Evolutionary conservation across 2,888 invertebrate genomes (phyloP).

Genomic region (Leucophenga montana): DNA sequence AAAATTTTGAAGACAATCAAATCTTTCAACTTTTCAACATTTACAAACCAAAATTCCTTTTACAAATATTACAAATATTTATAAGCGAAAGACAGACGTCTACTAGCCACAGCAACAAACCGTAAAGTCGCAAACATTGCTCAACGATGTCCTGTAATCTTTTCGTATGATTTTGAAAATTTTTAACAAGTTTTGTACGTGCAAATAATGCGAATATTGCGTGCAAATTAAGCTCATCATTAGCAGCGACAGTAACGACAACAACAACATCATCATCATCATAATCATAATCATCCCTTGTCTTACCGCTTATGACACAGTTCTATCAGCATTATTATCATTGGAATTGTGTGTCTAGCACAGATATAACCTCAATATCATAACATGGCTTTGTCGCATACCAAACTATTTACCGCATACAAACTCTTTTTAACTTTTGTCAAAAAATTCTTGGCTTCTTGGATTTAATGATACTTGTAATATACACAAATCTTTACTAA

Average conservation of each 20-base stretch:
- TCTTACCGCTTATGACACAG: background rate
- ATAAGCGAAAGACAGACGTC: background rate
- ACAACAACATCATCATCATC: conserved; percentile 12
- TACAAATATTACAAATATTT: no score
- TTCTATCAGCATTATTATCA: no score
- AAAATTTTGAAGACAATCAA: no score
- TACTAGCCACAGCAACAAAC: background rate
- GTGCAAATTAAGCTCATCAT: conserved; percentile 38
- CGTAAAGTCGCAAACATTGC: background rate
- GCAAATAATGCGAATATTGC: conserved; percentile 48
- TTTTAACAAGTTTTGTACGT: conserved; percentile 43
- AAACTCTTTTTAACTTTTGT: no score
- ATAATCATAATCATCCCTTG: conserved; percentile 26
- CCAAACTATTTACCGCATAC: no score
- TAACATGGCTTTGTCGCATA: no score
- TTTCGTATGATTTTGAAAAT: conserved; percentile 20
- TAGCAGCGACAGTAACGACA: background rate
- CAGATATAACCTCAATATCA: no score
- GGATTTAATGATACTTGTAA: no score
- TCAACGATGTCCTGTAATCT: conserved; percentile 5
- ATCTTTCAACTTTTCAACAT: no score
- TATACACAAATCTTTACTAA: no score
- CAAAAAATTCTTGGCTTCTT: no score
- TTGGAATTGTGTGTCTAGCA: no score
- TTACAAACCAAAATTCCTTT: background rate